phyloP scores from a whole-genome alignment of 2,113 vertebrate species.

The Pygoscelis adeliae region DNA sequence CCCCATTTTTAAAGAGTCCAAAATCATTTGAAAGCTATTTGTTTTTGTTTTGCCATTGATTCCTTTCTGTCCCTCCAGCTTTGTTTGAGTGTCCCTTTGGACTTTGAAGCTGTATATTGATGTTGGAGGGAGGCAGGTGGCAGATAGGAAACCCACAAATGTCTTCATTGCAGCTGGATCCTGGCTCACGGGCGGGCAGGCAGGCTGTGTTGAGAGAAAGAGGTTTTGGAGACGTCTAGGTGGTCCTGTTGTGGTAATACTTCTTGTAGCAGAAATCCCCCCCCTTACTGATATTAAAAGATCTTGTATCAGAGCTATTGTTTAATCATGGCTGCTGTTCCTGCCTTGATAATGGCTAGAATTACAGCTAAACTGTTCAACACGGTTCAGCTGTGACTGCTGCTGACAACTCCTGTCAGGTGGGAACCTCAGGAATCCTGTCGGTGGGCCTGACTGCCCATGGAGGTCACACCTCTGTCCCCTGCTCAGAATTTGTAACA shows the following conservation, averaged over 20 bases:
- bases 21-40: slow-evolving; percentile 63
- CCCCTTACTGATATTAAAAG: not conserved
- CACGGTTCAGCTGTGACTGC: rapidly evolving
- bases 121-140: not conserved
- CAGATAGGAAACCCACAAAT: not conserved
- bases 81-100: slow-evolving; percentile 60
- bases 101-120: slow-evolving; percentile 16
- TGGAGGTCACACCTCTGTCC: not conserved
- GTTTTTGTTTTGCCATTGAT: slow-evolving; percentile 68
- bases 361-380: not conserved
- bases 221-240: not conserved
- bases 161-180: not conserved
- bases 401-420: not conserved
- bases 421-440: not conserved
- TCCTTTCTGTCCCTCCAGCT: slow-evolving; percentile 42
- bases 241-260: not conserved
- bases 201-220: not conserved
- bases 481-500: not conserved
- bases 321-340: not conserved
- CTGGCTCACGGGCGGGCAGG: not conserved
- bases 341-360: rapidly evolving
- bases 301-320: not conserved
- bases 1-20: slow-evolving; percentile 44
- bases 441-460: rapidly evolving
- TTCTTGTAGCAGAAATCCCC: slow-evolving; percentile 10